Conservation (phyloP, 2,797 vertebrate genomes). For the Crax fasciolata region DNA sequence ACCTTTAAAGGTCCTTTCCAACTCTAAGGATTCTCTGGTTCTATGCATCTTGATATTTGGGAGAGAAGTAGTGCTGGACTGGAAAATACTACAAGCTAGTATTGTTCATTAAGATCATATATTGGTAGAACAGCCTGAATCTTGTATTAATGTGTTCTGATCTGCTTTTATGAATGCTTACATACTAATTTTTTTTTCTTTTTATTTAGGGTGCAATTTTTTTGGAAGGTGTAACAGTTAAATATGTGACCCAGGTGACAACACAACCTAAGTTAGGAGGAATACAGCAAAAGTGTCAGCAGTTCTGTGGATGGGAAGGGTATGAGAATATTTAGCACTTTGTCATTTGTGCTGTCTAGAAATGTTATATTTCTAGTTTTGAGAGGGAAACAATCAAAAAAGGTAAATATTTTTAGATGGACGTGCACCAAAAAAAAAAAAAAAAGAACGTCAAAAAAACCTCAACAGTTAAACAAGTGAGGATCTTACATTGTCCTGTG, state of each 20-base stretch:
- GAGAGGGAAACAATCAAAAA: neutral
- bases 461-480: neutral
- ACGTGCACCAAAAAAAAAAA: neutral
- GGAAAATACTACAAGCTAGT: neutral
- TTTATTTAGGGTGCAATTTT: conserved; percentile 91
- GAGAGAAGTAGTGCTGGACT: neutral
- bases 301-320: conserved; percentile 96
- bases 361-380: neutral
- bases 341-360: neutral
- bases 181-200: neutral
- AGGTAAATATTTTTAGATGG: neutral
- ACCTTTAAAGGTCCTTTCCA: too few species aligned
- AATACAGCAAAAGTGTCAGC: conserved; percentile 93
- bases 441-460: neutral
- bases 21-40: too few species aligned
- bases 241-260: conserved; percentile 93
- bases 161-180: conserved; percentile 1
- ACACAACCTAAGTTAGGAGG: conserved; percentile 93
- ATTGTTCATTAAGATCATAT: neutral
- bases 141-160: neutral
- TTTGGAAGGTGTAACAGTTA: conserved; percentile 94
- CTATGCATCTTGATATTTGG: neutral
- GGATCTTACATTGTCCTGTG: neutral
- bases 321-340: conserved; percentile 71
- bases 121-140: neutral